Conservation (phyloP, 2,888 invertebrate species). For the Lysandra bellargus region DNA sequence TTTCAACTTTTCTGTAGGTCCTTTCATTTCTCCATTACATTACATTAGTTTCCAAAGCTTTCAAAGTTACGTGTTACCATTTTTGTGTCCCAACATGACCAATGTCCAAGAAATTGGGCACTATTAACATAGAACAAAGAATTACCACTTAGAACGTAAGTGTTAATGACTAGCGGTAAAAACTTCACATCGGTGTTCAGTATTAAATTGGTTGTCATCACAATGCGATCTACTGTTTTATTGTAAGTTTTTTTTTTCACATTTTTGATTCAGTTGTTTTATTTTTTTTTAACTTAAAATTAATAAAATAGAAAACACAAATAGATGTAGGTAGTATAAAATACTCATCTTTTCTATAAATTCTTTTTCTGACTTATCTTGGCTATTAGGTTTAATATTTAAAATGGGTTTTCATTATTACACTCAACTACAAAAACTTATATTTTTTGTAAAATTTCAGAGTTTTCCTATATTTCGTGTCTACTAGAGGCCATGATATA, state of each 20-base stretch:
- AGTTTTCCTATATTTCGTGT: constrained; percentile 34
- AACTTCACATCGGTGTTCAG: background rate
- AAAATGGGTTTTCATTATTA: no score
- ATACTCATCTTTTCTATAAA: no score
- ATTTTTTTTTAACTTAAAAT: background rate
- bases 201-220: background rate
- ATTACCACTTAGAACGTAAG: background rate
- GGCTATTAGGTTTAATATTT: no score
- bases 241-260: background rate
- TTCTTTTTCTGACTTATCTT: no score
- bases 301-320: background rate
- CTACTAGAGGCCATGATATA: constrained; percentile 50
- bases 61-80: background rate
- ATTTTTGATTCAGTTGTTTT: background rate
- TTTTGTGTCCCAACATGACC: background rate
- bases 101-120: background rate
- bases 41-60: background rate
- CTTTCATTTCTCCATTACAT: background rate
- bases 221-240: background rate
- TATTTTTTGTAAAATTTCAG: background rate
- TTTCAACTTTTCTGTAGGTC: background rate
- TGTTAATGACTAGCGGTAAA: background rate
- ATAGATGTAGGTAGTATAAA: no score
- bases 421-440: no score
- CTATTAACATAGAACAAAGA: constrained; percentile 1